These are phyloP conservation scores for Scalopus aquaticus DNA, from an alignment of 2,113 vertebrate genomes.

Conservation along the genomic window DNA sequence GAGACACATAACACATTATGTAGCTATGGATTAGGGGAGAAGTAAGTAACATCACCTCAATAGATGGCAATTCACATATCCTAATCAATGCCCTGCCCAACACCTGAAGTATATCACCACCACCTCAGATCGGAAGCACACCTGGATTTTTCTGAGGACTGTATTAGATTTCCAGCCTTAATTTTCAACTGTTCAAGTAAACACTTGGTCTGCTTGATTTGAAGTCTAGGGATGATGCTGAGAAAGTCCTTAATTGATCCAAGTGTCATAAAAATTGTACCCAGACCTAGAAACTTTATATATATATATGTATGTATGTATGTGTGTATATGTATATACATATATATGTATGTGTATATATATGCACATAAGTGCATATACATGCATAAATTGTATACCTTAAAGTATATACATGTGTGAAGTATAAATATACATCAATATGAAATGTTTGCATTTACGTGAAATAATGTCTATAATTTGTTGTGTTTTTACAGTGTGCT, in stretches of 20 bases:
- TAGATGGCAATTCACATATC: not conserved
- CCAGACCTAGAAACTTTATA: not conserved
- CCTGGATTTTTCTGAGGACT: not conserved
- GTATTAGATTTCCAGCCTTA: not conserved
- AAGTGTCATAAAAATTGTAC: not conserved
- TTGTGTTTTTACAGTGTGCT: not conserved
- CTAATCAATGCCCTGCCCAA: not conserved
- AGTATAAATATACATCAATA: not conserved
- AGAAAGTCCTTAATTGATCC: not conserved
- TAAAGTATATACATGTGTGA: not conserved
- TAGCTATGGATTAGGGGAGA: not conserved
- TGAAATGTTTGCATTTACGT: not conserved
- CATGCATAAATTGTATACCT: not conserved
- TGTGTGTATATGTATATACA: no score
- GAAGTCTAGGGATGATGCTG: not conserved
- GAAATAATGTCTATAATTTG: not conserved
- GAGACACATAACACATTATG: not conserved
- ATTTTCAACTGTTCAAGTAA: not conserved
- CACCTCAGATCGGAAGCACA: constrained; percentile 3
- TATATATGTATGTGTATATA: no score
- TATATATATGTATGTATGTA: no score
- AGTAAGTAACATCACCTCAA: not conserved
- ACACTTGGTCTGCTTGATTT: not conserved
- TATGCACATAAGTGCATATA: not conserved
- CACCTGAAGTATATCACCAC: not conserved